Evolutionary conservation across 2,797 vertebrate species (phyloP).

Genomic region (Acanthiza pusilla): DNA sequence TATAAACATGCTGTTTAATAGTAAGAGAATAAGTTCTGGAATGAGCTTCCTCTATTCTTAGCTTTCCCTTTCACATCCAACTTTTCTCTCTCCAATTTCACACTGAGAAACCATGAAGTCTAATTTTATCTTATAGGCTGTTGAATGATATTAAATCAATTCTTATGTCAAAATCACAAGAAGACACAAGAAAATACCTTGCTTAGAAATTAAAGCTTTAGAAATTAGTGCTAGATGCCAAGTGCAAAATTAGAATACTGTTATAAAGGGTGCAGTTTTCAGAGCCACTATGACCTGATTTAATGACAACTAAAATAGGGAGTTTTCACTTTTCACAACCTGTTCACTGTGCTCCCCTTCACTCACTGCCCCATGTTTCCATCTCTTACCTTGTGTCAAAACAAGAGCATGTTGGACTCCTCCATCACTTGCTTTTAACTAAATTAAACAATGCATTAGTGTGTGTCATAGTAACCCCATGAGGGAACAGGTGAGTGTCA

Average conservation of each 20-base stretch:
- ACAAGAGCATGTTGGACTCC: neutral
- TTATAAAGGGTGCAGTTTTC: neutral
- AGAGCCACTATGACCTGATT: neutral
- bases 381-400: neutral
- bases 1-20: neutral
- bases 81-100: neutral
- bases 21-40: neutral
- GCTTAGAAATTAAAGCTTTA: neutral
- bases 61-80: neutral
- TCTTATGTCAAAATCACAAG: neutral
- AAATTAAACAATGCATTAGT: neutral
- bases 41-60: neutral
- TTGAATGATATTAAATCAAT: neutral
- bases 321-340: neutral
- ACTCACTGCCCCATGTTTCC: neutral
- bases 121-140: conserved; percentile 10
- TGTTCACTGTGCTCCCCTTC: neutral
- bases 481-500: neutral
- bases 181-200: neutral
- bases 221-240: neutral
- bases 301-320: fast-evolving
- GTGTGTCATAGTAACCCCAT: neutral
- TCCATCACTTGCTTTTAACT: neutral
- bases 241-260: neutral
- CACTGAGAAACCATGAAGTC: neutral